These are phyloP conservation scores for Aspiorhynchus laticeps DNA, from an alignment of 2,113 vertebrate species.

Conservation along the genomic window DNA sequence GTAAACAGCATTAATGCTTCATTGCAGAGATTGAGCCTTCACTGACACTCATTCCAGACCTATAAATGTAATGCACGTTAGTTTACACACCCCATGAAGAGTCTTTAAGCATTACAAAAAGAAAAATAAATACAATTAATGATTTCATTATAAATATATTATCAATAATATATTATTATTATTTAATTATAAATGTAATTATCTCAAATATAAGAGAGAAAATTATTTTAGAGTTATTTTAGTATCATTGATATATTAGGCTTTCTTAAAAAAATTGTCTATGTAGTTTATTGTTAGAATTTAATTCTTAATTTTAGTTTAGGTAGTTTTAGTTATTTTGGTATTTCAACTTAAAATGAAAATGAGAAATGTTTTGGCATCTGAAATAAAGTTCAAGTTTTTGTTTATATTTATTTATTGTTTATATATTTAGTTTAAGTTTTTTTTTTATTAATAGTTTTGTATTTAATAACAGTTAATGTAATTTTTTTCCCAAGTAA, in stretches of 20 bases:
- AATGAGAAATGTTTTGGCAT: background rate
- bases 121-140: background rate
- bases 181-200: no score
- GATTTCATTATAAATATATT: no score
- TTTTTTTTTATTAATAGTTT: no score
- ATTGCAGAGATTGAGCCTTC: background rate
- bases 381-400: background rate
- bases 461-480: no score
- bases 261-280: no score
- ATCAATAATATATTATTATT: no score
- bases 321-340: background rate
- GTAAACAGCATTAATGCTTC: slow-evolving; percentile 35
- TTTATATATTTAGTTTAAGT: background rate
- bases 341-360: background rate
- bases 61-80: background rate
- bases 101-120: background rate
- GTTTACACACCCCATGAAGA: background rate
- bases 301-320: background rate
- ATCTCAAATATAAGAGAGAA: background rate
- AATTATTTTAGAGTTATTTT: background rate
- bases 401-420: background rate
- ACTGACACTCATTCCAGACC: background rate
- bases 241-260: background rate
- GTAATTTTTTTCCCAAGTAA: no score
- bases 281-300: background rate